Percentiles rank a stretch among this genome's conserved stretches.
Evolutionary conservation across 2,888 invertebrate genomes (phyloP).

Genomic region (Malachius bipustulatus): DNA sequence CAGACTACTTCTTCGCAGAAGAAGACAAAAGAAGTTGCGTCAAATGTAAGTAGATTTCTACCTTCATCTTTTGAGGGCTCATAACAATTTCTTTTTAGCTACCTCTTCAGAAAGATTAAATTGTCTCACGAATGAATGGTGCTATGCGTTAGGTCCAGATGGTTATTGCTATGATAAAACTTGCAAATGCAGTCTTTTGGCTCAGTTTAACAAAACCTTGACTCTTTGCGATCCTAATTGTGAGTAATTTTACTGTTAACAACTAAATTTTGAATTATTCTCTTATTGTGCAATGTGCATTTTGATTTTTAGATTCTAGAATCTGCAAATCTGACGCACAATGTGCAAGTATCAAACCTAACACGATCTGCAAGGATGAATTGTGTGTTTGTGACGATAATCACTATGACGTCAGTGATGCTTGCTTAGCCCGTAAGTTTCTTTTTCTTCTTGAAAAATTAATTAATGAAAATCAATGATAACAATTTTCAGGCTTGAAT

Average conservation of each 20-base stretch:
- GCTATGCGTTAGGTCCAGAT: slow-evolving; percentile 13
- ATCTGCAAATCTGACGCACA: slow-evolving; percentile 10
- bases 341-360: slow-evolving; percentile 6
- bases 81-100: too few species aligned
- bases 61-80: too few species aligned
- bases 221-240: too few species aligned
- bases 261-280: not conserved
- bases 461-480: too few species aligned
- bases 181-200: slow-evolving; percentile 9
- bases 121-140: slow-evolving; percentile 14
- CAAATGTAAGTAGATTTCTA: too few species aligned
- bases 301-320: not conserved
- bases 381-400: slow-evolving; percentile 6
- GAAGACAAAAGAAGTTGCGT: slow-evolving; percentile 10
- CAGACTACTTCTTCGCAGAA: slow-evolving; percentile 10
- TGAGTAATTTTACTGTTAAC: not conserved
- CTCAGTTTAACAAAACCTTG: slow-evolving; percentile 7
- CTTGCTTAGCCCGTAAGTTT: too few species aligned
- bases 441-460: too few species aligned
- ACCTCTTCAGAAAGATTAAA: slow-evolving; percentile 12
- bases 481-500: too few species aligned
- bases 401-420: not conserved
- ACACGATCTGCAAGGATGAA: slow-evolving; percentile 10
- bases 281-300: not conserved
- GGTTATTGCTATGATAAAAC: slow-evolving; percentile 9